Evolutionary conservation across 1,140 invertebrate genomes (phyloP).

Genomic region (Pantala flavescens): DNA sequence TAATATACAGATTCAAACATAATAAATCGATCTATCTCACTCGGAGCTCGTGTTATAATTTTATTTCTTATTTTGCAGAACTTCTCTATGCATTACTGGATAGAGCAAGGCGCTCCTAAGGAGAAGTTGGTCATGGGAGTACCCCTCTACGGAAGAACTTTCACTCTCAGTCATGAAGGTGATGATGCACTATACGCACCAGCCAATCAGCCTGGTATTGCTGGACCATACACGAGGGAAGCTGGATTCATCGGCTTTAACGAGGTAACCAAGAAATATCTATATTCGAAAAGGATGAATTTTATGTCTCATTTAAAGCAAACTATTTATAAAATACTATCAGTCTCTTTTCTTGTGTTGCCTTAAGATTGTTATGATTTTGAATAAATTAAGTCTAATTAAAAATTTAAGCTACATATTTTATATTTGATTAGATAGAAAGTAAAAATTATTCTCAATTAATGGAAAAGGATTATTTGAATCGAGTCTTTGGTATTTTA

Average conservation of each 20-base stretch:
- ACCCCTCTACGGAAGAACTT: slow-evolving; percentile 75
- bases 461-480: not conserved
- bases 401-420: not conserved
- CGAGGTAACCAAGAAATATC: slow-evolving; percentile 41
- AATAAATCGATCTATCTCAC: not conserved
- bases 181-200: slow-evolving; percentile 53
- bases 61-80: slow-evolving; percentile 44
- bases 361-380: not conserved
- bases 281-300: not conserved
- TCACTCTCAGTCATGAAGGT: slow-evolving; percentile 52
- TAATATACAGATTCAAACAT: not conserved
- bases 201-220: slow-evolving; percentile 60
- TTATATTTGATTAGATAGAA: not conserved
- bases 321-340: not conserved
- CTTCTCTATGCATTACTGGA: slow-evolving; percentile 72
- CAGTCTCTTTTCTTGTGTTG: not conserved
- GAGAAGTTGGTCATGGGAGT: slow-evolving; percentile 70
- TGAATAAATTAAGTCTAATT: not conserved
- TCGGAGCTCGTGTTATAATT: not conserved
- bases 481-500: not conserved
- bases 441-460: not conserved
- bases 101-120: slow-evolving; percentile 57
- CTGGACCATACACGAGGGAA: slow-evolving; percentile 66
- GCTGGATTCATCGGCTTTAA: slow-evolving; percentile 76
- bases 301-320: not conserved